These are phyloP conservation scores for Ascaphus truei DNA, from an alignment of 2,113 vertebrate species.

Conservation along the genomic window DNA sequence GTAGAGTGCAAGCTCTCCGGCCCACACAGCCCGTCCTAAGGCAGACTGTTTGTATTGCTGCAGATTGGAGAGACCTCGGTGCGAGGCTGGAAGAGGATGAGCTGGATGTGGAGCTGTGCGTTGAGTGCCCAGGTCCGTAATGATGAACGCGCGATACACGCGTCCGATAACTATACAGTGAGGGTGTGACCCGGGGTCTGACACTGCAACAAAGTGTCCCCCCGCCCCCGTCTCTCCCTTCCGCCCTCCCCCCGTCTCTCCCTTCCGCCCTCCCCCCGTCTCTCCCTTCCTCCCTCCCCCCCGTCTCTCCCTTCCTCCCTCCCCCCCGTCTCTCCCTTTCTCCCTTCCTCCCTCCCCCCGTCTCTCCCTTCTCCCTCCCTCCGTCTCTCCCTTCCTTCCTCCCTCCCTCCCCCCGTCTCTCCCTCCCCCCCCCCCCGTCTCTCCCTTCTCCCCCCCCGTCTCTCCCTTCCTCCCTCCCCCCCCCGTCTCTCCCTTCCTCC, in stretches of 20 bases:
- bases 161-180: no score
- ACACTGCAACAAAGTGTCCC: no score
- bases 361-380: background rate
- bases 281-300: background rate
- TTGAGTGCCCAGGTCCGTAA: background rate
- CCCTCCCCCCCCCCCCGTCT: no score
- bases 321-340: background rate
- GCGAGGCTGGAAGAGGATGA: background rate
- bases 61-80: background rate
- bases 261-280: background rate
- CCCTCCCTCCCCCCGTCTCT: no score
- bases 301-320: background rate
- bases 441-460: no score
- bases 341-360: background rate
- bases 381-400: background rate
- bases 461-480: no score
- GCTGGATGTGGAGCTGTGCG: constrained; percentile 2
- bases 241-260: background rate
- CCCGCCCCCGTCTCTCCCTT: background rate
- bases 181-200: no score
- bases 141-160: no score
- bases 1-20: no score
- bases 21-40: no score
- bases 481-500: no score
- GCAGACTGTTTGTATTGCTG: no score